These are phyloP conservation scores for Leucoptera coffeella DNA, from an alignment of 2,888 invertebrate genomes.

Conservation along the genomic window DNA sequence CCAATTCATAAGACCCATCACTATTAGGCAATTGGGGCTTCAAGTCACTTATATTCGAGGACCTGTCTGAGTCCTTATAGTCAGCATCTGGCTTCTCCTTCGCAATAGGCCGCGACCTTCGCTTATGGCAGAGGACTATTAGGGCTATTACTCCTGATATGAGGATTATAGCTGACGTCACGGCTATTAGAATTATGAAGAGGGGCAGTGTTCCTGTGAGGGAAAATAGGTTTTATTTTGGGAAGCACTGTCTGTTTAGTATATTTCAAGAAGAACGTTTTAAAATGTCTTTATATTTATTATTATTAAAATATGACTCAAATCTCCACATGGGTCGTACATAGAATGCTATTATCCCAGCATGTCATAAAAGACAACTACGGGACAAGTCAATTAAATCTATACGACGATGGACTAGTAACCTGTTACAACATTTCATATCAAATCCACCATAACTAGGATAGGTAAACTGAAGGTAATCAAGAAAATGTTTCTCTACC, in stretches of 20 bases:
- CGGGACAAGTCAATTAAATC: no score
- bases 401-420: no score
- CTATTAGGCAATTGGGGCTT: constrained; percentile 83
- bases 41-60: constrained; percentile 87
- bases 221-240: constrained; percentile 7
- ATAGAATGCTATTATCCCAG: no score
- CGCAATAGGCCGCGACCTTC: constrained; percentile 22
- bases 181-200: constrained; percentile 77
- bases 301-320: no score
- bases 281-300: no score
- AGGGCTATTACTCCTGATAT: constrained; percentile 78
- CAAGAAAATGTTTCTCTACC: not conserved
- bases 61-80: constrained; percentile 76
- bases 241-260: no score
- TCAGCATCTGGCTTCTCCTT: constrained; percentile 51
- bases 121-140: constrained; percentile 67
- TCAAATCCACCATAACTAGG: no score
- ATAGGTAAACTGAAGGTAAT: no score
- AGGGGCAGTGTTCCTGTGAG: constrained; percentile 68
- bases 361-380: no score
- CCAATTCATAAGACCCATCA: constrained; percentile 71
- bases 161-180: constrained; percentile 76
- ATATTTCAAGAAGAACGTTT: no score
- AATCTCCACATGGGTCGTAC: no score
- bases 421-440: no score